Evolutionary conservation across 1,140 invertebrate genomes (phyloP).

Genomic region (Tetramorium simillimum): DNA sequence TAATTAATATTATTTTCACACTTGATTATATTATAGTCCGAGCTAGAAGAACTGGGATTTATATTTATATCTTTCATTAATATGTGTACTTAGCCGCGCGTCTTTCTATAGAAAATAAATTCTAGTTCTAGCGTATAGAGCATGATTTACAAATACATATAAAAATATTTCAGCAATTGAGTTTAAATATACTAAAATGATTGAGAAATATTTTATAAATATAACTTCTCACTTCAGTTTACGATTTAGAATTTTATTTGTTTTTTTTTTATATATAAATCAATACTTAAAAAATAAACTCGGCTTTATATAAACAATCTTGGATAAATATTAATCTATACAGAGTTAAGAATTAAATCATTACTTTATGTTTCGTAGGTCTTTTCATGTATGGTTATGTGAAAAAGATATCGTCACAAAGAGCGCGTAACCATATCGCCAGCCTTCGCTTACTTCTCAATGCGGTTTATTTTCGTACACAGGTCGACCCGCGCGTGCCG

Average conservation of each 20-base stretch:
- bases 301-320: neutral
- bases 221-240: neutral
- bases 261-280: neutral
- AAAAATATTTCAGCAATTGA: neutral
- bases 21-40: neutral
- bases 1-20: neutral
- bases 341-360: neutral
- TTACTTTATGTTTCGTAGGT: neutral
- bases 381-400: neutral
- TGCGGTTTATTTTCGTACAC: slow-evolving; percentile 6
- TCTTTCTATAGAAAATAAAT: neutral
- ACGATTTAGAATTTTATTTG: neutral
- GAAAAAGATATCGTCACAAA: neutral
- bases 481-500: neutral
- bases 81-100: too few relatives aligned
- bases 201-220: neutral
- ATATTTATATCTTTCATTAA: neutral
- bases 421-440: neutral
- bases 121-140: neutral
- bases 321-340: neutral
- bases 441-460: slow-evolving; percentile 2
- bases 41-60: neutral
- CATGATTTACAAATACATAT: neutral
- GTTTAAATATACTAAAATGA: neutral
- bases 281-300: neutral